phyloP scores from a whole-genome alignment of 2,113 vertebrate species.

The Micromys minutus region DNA sequence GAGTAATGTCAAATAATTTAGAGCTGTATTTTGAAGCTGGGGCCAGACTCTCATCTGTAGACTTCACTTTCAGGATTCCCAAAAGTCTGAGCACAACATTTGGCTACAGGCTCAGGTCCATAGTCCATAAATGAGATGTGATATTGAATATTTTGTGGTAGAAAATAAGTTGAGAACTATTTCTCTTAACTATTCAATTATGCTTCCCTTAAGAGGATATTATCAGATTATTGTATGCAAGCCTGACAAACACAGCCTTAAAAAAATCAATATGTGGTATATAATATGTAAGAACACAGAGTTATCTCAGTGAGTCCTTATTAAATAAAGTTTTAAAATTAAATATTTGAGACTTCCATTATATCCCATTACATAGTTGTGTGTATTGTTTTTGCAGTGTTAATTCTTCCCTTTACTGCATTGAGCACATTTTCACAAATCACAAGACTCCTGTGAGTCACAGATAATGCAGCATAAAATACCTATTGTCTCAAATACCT shows the following conservation, averaged over 20 bases:
- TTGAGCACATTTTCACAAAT: background rate
- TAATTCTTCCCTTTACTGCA: background rate
- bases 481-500: constrained; percentile 8
- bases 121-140: background rate
- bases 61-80: background rate
- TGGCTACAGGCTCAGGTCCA: background rate
- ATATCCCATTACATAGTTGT: background rate
- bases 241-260: background rate
- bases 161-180: background rate
- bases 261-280: background rate
- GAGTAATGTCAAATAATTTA: background rate
- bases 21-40: background rate
- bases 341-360: background rate
- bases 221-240: background rate
- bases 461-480: background rate
- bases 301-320: constrained; percentile 18
- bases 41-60: background rate
- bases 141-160: background rate
- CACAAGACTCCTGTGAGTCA: background rate
- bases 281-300: background rate
- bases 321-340: constrained; percentile 17
- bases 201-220: background rate
- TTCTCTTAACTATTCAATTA: background rate
- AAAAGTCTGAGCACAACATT: background rate
- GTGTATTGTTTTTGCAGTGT: background rate